Conservation (phyloP, 2,888 invertebrate species). For the Idaea aversata region DNA sequence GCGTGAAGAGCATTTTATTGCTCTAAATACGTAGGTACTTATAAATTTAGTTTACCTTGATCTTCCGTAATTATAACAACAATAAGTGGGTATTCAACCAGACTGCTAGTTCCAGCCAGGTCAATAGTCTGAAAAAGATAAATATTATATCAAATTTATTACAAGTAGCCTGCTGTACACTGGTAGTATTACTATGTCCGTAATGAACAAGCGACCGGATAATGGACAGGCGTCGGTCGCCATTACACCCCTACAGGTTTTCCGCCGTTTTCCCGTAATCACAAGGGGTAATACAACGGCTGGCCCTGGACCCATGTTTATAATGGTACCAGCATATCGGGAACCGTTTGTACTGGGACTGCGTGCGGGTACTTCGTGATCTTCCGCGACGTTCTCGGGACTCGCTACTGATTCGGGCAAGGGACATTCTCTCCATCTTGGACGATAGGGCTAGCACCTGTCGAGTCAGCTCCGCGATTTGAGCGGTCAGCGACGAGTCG, state of each 20-base stretch:
- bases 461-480: constrained; percentile 2
- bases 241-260: constrained; percentile 21
- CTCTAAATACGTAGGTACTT: no score
- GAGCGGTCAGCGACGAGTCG: background rate
- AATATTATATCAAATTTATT: no score
- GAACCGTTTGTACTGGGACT: constrained; percentile 19
- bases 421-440: background rate
- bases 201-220: constrained; percentile 28
- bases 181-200: no score
- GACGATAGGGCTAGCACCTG: constrained; percentile 4
- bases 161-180: no score
- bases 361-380: constrained; percentile 8
- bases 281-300: constrained; percentile 21
- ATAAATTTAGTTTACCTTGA: no score
- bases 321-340: constrained; percentile 30
- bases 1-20: no score
- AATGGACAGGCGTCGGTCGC: constrained; percentile 24
- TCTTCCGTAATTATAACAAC: no score
- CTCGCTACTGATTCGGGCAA: background rate
- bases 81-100: no score
- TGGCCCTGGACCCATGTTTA: constrained; percentile 14
- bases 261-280: constrained; percentile 15
- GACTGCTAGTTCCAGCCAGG: no score
- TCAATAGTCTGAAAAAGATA: no score
- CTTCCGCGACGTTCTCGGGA: constrained; percentile 6